Conservation (phyloP, 1,140 invertebrate species). For the Limonius californicus region DNA sequence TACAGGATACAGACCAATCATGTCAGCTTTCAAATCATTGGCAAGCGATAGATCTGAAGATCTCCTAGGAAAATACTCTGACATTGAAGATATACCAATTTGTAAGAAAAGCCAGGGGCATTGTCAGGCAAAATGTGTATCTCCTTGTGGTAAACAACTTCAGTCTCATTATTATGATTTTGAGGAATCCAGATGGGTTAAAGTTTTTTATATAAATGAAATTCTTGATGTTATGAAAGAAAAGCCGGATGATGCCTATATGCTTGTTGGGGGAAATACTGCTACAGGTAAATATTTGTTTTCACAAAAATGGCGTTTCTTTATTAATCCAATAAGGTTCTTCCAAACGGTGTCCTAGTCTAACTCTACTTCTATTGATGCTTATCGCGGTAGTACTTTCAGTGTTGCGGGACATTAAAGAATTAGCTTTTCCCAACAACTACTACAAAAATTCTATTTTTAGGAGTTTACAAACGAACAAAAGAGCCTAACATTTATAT, state of each 20-base stretch:
- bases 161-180: conserved; percentile 6
- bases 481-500: conserved; percentile 59
- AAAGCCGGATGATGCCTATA: conserved; percentile 30
- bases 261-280: conserved; percentile 41
- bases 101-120: conserved; percentile 24
- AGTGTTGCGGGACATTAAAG: no score
- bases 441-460: no score
- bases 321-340: no score
- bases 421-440: no score
- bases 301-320: no score
- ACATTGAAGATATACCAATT: conserved; percentile 35
- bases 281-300: conserved; percentile 33
- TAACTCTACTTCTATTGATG: no score
- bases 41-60: conserved; percentile 56
- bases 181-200: conserved; percentile 14
- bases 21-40: conserved; percentile 78
- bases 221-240: conserved; percentile 19
- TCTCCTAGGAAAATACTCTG: conserved; percentile 52
- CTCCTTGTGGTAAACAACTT: conserved; percentile 9
- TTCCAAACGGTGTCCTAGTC: no score
- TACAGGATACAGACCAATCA: conserved; percentile 82
- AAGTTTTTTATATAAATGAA: conserved; percentile 19
- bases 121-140: conserved; percentile 15
- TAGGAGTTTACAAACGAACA: conserved; percentile 59
- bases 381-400: no score